phyloP scores from a whole-genome alignment of 1,140 invertebrate species.

The Himalopsyche phryganea region DNA sequence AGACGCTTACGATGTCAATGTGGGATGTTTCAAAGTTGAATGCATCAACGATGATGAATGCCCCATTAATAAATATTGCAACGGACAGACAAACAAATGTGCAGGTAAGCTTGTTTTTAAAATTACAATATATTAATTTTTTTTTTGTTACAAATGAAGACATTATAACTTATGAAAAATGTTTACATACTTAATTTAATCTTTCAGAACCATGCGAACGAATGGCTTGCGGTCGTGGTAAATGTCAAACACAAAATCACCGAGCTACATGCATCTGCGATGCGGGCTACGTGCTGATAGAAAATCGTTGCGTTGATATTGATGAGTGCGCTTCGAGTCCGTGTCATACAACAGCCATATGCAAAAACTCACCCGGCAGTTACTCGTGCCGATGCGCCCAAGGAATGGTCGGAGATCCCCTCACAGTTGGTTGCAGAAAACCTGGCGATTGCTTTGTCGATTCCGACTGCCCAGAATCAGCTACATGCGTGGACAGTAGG shows the following conservation, averaged over 20 bases:
- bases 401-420: constrained; percentile 76
- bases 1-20: constrained; percentile 66
- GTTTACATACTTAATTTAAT: constrained; percentile 11
- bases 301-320: constrained; percentile 72
- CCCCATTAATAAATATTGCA: constrained; percentile 69
- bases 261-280: constrained; percentile 69
- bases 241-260: constrained; percentile 67
- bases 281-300: constrained; percentile 65
- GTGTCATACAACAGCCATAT: constrained; percentile 74
- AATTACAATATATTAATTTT: constrained; percentile 6
- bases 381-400: constrained; percentile 72
- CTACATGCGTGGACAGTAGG: constrained; percentile 70
- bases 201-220: constrained; percentile 71
- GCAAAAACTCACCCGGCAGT: constrained; percentile 73
- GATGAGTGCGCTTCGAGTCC: constrained; percentile 75
- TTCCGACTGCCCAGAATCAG: constrained; percentile 72
- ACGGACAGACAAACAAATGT: constrained; percentile 72
- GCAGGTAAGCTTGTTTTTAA: constrained; percentile 57
- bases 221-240: constrained; percentile 70
- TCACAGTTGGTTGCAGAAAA: constrained; percentile 61
- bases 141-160: no score
- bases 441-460: constrained; percentile 79
- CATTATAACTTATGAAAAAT: no score
- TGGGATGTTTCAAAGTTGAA: constrained; percentile 81
- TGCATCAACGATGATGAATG: constrained; percentile 76